Base-by-base conservation (phyloP, 2,113 vertebrate genomes). In the Psophia crepitans region DNA sequence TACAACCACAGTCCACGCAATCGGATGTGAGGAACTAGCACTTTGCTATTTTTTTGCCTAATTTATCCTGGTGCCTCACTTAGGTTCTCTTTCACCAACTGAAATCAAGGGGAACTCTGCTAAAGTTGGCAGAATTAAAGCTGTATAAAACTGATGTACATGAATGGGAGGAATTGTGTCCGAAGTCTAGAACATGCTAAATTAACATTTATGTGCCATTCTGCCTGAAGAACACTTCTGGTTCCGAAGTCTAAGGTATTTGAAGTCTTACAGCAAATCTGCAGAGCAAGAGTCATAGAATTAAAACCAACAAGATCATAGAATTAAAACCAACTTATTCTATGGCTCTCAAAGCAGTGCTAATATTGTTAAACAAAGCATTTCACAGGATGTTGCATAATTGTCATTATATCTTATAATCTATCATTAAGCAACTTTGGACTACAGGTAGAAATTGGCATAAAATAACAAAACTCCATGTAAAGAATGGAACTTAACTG, bases 201-300 rank as follows among this genome's bases (percentile, higher is more conserved):
- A 96, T 93, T 96, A 96, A 93, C 48, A n/a, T 90, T 64, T 90
- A 37, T 88, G 66, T 68, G 75, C 39, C 94, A 35, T 86, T 97
- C 93, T 96, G 90, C 51, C 33, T 7, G 70, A 93, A 96, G 64
- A 82, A 95, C 30, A 68, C 30, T 95, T 87, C 71, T 92, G 61
- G 10, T 26, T 95, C 22, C 60, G 49, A 74, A 61, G 14, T 89
- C 49, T 78, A 61, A 77, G 32, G 35, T 89, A 66, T 94, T 92
- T 78, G 77, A 97, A 95, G 80, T 95, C 96, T 96, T 96, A 65
- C 30, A 82, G 76, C 66, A 96, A 78, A 94, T 96, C 73, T 57
- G 5, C 57, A 91, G 76, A 96, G 90, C 64, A 95, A 95, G 87
- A 68, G 33, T 49, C 19, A 53, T 8, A 70, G 35, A 60, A 70